Evolutionary conservation across 2,797 vertebrate species (phyloP), one percentile per base, ranked within the genome.

Genomic region (Triplophysa bombifrons): DNA sequence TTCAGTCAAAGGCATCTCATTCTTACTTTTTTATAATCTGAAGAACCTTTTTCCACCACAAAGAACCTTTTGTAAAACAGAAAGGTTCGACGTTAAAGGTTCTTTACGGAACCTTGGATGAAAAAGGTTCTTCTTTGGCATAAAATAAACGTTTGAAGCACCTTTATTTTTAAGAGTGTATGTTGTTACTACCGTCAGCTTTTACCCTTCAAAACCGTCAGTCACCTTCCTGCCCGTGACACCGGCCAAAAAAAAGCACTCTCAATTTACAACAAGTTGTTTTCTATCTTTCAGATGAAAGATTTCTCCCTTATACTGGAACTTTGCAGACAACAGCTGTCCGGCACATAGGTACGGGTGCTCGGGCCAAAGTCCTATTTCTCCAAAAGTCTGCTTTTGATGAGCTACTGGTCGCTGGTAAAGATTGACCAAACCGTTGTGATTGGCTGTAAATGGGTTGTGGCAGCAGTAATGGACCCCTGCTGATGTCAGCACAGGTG

Each of bases 401-500:
- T 91, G 89, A 90, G 87, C 88, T 87, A 79, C 88, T 78, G 84
- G 87, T 92, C 85, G 89, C 90, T 89, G 86, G 84, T 87, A 90
- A 71, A 92, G 91, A 93, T 90, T 89, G 92, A 92, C 91, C 91
- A 82, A 86, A 90, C 91, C 87, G 89, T 91, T 88, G 86, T 87
- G 91, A 93, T 93, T 93, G 90, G 88, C 85, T 86, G 89, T 91
- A 94, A 93, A 94, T 93, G 90, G 92, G 89, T 90, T 90, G 87
- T 89, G 90, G 90, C 90, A 89, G 87, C 84, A 81, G 90, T 93
- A 94, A 94, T 95, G 92, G 93, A 93, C 92, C 92, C 93, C 92
- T 88, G 90, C 92, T 82, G 91, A 90, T 92, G 87, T 88, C 87
- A 89, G 90, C 86, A 91, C 93, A 91, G 90, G 89, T 91, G 87